phyloP scores from a whole-genome alignment of 2,888 invertebrate genomes.

The Liposcelis brunnea region DNA sequence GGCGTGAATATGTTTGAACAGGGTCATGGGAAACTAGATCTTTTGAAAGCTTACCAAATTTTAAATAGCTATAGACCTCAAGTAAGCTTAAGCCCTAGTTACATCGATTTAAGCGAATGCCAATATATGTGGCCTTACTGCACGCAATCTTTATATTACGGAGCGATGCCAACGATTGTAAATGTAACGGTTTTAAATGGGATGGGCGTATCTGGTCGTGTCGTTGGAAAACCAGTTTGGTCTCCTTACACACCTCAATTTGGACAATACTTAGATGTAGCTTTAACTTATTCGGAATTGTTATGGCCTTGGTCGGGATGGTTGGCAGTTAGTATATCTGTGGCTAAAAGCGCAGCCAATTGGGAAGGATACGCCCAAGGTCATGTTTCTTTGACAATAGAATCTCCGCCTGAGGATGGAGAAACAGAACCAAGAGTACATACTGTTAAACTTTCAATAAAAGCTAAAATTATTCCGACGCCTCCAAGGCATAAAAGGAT shows the following conservation, averaged over 20 bases:
- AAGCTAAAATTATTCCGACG: slow-evolving; percentile 77
- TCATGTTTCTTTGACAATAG: slow-evolving; percentile 62
- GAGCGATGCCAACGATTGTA: slow-evolving; percentile 71
- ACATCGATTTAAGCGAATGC: slow-evolving; percentile 85
- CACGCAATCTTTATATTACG: slow-evolving; percentile 81
- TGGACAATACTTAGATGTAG: slow-evolving; percentile 62
- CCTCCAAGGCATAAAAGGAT: slow-evolving; percentile 56
- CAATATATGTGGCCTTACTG: slow-evolving; percentile 99
- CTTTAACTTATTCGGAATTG: slow-evolving; percentile 57
- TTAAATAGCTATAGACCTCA: slow-evolving; percentile 44
- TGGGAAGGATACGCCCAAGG: slow-evolving; percentile 66
- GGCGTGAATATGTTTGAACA: slow-evolving; percentile 94
- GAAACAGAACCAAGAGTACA: slow-evolving; percentile 38
- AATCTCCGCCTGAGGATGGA: slow-evolving; percentile 44
- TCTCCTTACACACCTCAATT: slow-evolving; percentile 70
- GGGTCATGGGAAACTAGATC: slow-evolving; percentile 85
- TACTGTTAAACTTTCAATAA: slow-evolving; percentile 44
- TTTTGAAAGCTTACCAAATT: slow-evolving; percentile 71
- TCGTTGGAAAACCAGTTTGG: slow-evolving; percentile 59
- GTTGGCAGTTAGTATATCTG: slow-evolving; percentile 61
- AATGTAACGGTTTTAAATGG: slow-evolving; percentile 92
- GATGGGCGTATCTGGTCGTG: slow-evolving; percentile 71
- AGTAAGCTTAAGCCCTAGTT: slow-evolving; percentile 38
- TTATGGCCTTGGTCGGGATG: slow-evolving; percentile 98
- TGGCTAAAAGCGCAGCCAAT: slow-evolving; percentile 34